Conservation (phyloP, 37 sponge, comb jelly and placozoan species). For the Beroe forskalii region DNA sequence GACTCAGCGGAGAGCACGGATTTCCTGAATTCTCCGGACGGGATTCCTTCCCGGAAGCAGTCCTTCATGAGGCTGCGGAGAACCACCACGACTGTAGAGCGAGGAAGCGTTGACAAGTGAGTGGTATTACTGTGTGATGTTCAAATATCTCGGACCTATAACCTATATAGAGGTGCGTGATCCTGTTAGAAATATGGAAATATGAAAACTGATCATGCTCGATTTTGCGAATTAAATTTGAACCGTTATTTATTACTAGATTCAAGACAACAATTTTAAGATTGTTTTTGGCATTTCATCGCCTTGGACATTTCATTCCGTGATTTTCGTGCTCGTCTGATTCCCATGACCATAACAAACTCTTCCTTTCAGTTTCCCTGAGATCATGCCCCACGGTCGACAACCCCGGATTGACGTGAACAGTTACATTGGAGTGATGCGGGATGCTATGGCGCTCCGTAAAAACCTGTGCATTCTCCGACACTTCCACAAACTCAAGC, state of each 20-base stretch:
- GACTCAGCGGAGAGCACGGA: conserved; percentile 15
- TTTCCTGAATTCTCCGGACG: not conserved
- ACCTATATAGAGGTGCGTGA: no score
- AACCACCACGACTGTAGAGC: not conserved
- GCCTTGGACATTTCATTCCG: no score
- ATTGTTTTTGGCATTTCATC: no score
- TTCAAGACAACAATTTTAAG: no score
- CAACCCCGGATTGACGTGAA: not conserved
- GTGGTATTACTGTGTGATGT: no score
- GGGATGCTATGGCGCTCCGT: conserved; percentile 82
- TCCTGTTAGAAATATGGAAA: no score
- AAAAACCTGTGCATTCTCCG: conserved; percentile 94
- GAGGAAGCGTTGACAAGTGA: conserved; percentile 43
- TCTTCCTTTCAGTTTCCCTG: not conserved
- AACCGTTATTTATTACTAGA: no score
- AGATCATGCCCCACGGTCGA: not conserved
- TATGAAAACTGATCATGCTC: no score
- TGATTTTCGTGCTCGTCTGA: no score
- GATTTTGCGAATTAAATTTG: no score
- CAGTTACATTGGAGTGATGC: conserved; percentile 33
- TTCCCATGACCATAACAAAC: no score
- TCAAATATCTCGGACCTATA: no score
- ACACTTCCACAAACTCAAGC: conserved; percentile 71
- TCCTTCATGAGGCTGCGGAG: not conserved
- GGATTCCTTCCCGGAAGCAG: not conserved